These are phyloP conservation scores for Apoda limacodes DNA, from an alignment of 2,888 invertebrate genomes.

Conservation along the genomic window DNA sequence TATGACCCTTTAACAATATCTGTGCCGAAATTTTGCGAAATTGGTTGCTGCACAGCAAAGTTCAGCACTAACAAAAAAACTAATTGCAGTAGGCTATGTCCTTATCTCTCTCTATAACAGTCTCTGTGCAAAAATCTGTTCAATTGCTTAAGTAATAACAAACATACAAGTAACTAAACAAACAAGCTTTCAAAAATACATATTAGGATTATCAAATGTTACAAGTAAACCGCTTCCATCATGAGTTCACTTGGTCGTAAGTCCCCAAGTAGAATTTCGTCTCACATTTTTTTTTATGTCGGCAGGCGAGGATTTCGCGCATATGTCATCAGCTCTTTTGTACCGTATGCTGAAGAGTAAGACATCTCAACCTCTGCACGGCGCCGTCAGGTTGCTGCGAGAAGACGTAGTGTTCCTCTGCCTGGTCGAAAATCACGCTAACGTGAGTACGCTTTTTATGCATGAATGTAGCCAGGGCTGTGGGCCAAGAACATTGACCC, in stretches of 20 bases:
- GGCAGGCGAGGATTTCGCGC: slow-evolving; percentile 88
- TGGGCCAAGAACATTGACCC: too few relatives aligned
- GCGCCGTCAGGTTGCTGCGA: slow-evolving; percentile 86
- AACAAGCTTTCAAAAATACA: not conserved
- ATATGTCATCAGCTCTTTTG: slow-evolving; percentile 91
- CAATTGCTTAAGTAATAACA: not conserved
- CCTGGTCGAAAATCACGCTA: slow-evolving; percentile 88
- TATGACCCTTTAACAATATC: too few relatives aligned
- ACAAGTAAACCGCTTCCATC: too few relatives aligned
- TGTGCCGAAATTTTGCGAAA: too few relatives aligned
- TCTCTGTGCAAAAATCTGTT: not conserved
- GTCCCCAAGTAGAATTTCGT: too few relatives aligned
- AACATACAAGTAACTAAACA: not conserved
- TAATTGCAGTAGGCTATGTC: not conserved
- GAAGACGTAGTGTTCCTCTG: slow-evolving; percentile 97
- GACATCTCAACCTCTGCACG: slow-evolving; percentile 88
- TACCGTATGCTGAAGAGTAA: slow-evolving; percentile 94
- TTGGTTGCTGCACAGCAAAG: too few relatives aligned
- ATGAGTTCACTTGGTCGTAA: too few relatives aligned
- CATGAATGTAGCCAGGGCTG: slow-evolving; percentile 4
- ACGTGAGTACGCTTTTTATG: slow-evolving; percentile 75
- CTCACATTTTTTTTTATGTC: too few relatives aligned
- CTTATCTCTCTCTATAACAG: not conserved
- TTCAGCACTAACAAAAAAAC: too few relatives aligned
- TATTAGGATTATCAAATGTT: not conserved